These are phyloP conservation scores for Lichenostomus cassidix DNA, from an alignment of 2,113 vertebrate genomes.

Conservation along the genomic window DNA sequence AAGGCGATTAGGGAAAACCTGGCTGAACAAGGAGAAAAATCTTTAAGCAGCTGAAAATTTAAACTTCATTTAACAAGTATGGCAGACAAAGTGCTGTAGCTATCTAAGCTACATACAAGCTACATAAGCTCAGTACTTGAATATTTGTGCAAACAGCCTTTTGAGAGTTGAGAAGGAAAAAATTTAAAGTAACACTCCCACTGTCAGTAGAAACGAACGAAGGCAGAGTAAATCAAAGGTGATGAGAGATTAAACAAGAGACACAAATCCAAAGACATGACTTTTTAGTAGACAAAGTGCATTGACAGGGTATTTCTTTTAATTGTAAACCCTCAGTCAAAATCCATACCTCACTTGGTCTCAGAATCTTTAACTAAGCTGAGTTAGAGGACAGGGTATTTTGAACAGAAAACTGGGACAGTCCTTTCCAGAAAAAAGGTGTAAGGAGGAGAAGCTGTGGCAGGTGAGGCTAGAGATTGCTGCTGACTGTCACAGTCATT, in stretches of 20 bases:
- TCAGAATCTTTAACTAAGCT: not conserved
- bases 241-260: not conserved
- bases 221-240: not conserved
- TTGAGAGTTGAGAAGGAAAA: not conserved
- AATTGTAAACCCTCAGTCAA: not conserved
- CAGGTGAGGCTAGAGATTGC: not conserved
- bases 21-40: not conserved
- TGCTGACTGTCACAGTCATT: not conserved
- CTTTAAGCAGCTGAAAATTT: not conserved
- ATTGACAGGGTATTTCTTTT: not conserved
- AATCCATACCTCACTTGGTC: not conserved
- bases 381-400: not conserved
- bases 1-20: not conserved
- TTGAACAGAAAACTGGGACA: not conserved
- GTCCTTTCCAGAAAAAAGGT: not conserved
- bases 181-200: not conserved
- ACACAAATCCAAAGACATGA: not conserved
- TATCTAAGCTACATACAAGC: not conserved
- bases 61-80: not conserved
- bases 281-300: not conserved
- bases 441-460: not conserved
- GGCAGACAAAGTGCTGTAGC: not conserved
- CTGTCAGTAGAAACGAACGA: not conserved
- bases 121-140: not conserved
- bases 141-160: not conserved